These are phyloP conservation scores for Mesorhabditis belari DNA, from an alignment of 2,888 invertebrate species.

Conservation along the genomic window DNA sequence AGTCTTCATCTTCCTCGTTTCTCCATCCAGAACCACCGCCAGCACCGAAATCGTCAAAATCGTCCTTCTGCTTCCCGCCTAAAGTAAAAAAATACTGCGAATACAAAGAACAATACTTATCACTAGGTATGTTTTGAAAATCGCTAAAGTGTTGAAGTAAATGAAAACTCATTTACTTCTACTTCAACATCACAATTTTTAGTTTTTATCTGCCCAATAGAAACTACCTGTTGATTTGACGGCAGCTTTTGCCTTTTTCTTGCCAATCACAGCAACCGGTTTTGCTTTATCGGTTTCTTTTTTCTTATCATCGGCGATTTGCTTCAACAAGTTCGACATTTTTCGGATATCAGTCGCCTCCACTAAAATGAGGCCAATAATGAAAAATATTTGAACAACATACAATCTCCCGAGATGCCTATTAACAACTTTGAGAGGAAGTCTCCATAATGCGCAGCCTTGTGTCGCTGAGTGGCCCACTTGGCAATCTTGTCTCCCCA, in stretches of 20 bases:
- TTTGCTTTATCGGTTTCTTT: slow-evolving; percentile 23
- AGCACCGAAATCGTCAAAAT: slow-evolving; percentile 21
- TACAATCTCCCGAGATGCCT: slow-evolving; percentile 25
- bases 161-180: too few species aligned
- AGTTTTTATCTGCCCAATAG: background rate
- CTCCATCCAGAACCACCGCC: slow-evolving; percentile 5
- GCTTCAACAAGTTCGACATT: slow-evolving; percentile 35
- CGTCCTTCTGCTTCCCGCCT: slow-evolving; percentile 11
- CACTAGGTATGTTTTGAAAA: background rate
- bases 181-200: background rate
- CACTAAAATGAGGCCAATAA: slow-evolving; percentile 14
- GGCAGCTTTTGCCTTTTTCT: slow-evolving; percentile 11
- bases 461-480: slow-evolving; percentile 22
- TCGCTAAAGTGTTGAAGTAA: too few species aligned
- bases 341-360: slow-evolving; percentile 29
- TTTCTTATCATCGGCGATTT: slow-evolving; percentile 31
- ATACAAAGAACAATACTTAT: too few species aligned
- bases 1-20: slow-evolving; percentile 23
- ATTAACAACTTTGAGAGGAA: slow-evolving; percentile 24
- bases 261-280: background rate
- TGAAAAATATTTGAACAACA: slow-evolving; percentile 7
- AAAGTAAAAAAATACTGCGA: too few species aligned
- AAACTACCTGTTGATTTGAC: slow-evolving; percentile 2
- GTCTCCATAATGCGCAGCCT: slow-evolving; percentile 30
- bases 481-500: slow-evolving; percentile 33